Evolutionary conservation across 2,797 vertebrate species (phyloP).

Genomic region (Benthosema pterotum): DNA sequence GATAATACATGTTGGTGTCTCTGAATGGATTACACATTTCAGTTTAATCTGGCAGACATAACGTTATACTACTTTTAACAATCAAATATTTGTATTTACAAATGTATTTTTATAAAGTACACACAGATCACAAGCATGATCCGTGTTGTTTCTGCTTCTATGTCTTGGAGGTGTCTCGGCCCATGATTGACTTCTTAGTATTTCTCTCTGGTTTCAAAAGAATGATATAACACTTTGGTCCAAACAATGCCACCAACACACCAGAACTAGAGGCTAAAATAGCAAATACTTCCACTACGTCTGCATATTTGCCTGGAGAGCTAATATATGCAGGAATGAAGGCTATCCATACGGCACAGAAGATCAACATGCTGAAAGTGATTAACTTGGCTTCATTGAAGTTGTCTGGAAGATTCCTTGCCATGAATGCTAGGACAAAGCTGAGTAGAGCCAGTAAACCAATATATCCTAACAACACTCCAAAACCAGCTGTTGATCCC

Average conservation of each 20-base stretch:
- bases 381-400: constrained; percentile 61
- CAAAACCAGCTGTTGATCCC: neutral
- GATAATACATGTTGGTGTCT: too few species aligned
- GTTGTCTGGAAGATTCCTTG: constrained; percentile 52
- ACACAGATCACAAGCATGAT: too few species aligned
- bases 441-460: too few species aligned
- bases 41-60: too few species aligned
- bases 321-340: constrained; percentile 54
- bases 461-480: too few species aligned
- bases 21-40: too few species aligned
- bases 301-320: constrained; percentile 54
- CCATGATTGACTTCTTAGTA: constrained; percentile 25
- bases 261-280: constrained; percentile 58
- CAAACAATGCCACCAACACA: constrained; percentile 47
- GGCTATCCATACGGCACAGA: constrained; percentile 51
- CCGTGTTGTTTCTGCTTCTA: too few species aligned
- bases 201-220: constrained; percentile 53
- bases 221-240: constrained; percentile 56
- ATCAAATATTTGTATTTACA: too few species aligned
- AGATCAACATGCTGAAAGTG: constrained; percentile 59
- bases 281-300: constrained; percentile 55
- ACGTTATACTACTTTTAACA: too few species aligned
- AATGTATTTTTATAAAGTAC: too few species aligned
- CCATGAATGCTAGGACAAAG: too few species aligned
- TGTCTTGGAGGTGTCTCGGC: too few species aligned